phyloP scores from a whole-genome alignment of 2,888 invertebrate genomes.

The Thymelicus lineola region DNA sequence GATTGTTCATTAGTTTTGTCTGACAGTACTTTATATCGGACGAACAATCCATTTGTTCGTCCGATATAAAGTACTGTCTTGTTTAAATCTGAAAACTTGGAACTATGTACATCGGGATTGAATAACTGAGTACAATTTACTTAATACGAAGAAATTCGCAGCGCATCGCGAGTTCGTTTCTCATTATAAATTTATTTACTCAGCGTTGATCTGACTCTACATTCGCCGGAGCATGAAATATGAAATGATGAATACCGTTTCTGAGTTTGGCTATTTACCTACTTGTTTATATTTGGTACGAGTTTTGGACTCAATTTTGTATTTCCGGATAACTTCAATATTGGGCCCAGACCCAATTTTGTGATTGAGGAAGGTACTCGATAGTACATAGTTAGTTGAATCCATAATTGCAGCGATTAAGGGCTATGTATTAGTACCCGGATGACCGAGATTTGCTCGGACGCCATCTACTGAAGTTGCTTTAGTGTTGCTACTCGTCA shows the following conservation, averaged over 20 bases:
- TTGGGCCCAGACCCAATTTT: no score
- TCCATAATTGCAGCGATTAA: no score
- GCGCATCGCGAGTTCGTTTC: constrained; percentile 26
- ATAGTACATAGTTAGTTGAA: no score
- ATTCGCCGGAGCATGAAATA: constrained; percentile 27
- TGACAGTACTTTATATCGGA: no score
- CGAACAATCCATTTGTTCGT: no score
- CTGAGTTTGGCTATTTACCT: constrained; percentile 17
- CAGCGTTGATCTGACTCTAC: constrained; percentile 28
- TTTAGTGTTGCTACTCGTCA: no score
- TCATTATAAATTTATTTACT: constrained; percentile 36
- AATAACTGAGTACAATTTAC: constrained; percentile 26
- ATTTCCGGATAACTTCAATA: background rate
- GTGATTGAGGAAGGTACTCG: no score
- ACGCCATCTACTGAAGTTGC: no score
- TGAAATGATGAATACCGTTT: constrained; percentile 32
- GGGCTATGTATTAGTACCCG: no score
- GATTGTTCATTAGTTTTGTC: no score
- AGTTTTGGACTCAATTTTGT: background rate
- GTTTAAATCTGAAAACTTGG: background rate
- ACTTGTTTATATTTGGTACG: constrained; percentile 12
- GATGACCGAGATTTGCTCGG: no score
- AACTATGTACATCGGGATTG: background rate
- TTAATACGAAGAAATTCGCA: constrained; percentile 11
- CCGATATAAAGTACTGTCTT: no score